phyloP scores from a whole-genome alignment of 1,140 invertebrate genomes.

The Phymorhynchus buccinoides region DNA sequence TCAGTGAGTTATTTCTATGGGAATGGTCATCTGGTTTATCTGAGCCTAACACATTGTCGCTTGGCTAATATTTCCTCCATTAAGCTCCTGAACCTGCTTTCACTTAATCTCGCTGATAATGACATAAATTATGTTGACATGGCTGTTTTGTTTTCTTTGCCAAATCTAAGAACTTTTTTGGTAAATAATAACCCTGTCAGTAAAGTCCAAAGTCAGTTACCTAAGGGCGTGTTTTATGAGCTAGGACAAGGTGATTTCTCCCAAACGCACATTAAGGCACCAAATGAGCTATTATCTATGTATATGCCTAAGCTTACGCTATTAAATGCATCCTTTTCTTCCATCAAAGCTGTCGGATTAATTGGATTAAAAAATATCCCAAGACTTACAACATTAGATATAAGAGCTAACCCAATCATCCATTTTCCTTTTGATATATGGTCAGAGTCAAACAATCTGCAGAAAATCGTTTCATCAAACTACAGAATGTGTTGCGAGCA shows the following conservation, averaged over 20 bases:
- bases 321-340: background rate
- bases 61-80: background rate
- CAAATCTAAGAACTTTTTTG: constrained; percentile 27
- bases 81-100: background rate
- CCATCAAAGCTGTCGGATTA: background rate
- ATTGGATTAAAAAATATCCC: background rate
- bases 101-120: constrained; percentile 38
- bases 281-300: background rate
- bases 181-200: constrained; percentile 13
- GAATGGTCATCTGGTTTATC: background rate
- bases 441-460: background rate
- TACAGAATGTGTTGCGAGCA: background rate
- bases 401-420: background rate
- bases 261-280: background rate
- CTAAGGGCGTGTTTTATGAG: background rate
- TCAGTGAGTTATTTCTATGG: background rate
- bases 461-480: background rate
- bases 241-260: background rate
- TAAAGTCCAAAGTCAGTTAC: background rate
- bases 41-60: background rate
- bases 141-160: constrained; percentile 5
- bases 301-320: background rate
- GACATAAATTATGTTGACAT: background rate
- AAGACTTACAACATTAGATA: background rate
- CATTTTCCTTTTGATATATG: background rate